Base-by-base conservation (phyloP, 2,888 invertebrate genomes). In the Rhagonycha lutea region DNA sequence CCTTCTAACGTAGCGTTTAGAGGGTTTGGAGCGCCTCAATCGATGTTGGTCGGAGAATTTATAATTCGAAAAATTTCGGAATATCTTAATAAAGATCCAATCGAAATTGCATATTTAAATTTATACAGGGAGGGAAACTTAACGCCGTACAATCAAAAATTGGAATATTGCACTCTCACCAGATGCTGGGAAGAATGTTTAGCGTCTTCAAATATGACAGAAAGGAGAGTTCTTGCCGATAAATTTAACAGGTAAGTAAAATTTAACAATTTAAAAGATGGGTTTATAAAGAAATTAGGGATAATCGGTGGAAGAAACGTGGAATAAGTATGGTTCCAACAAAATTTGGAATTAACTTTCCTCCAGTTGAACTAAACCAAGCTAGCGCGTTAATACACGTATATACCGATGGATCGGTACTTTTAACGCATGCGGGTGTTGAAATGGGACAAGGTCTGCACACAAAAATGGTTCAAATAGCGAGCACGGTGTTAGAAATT, bases 381-480 rank as follows among this genome's bases (percentile, higher is more conserved):
- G 94, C 92, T 3, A 97, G 96, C 9, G 97, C 98, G 0, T 88
- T 98, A 72, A 91, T 98, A 1, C 92, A 96, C 63, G 91, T 97
- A n/a, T 97, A 98, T 85, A 90, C 90, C 0, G 96, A 96, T 86
- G 98, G 97, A 0, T 96, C 97, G 0, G 96, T 98, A 3, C 89
- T 98, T 10, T 83, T 98, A 24, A 92, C 94, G 0, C 97, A 97
- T 85, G 97, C 96, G 29, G 98, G 98, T n/a, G 94, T 95, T 11
- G 98, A 98, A 90, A 98, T 98, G 94, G 98, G 98, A 0, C 98
- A 98, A 89, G 98, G 98, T 1, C 89, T 99, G 3, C 95, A 98
- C 85, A 98, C 96, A 0, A 98, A 98, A 90, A 96, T 98, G 94
- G 93, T 96, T 71, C 98, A 98, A 91, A 93, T 96, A 12, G 95